Evolutionary conservation across 37 sponge, comb jelly and placozoan species (phyloP).

Genomic region (Axinella damicornis): DNA sequence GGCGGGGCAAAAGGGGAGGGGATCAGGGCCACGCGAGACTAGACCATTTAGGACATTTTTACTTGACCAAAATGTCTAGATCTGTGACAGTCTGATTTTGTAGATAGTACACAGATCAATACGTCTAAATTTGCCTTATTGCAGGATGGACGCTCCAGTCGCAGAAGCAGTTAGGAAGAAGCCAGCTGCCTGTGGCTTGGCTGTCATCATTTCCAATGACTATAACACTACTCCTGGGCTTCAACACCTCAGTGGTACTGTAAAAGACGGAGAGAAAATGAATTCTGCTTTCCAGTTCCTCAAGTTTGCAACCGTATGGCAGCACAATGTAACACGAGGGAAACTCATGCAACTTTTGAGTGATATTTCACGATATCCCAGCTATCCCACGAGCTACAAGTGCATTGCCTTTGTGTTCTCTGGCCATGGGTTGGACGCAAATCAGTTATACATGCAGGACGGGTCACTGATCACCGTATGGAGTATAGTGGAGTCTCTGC

Average conservation of each 20-base stretch:
- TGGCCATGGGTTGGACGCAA: constrained; percentile 36
- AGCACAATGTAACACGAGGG: not conserved
- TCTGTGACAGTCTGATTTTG: too few species aligned
- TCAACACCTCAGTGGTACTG: not conserved
- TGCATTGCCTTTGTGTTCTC: constrained; percentile 30
- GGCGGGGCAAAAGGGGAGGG: too few species aligned
- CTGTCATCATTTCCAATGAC: constrained; percentile 54
- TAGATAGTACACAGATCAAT: too few species aligned
- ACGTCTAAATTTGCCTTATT: too few species aligned
- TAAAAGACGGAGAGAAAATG: constrained; percentile 1
- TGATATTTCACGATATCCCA: not conserved
- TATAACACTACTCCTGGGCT: not conserved
- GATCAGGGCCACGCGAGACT: too few species aligned
- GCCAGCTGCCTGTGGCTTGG: constrained; percentile 4
- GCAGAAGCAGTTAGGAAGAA: not conserved
- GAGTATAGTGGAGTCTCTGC: not conserved
- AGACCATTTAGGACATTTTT: too few species aligned
- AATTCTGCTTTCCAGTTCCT: not conserved
- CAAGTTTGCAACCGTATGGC: not conserved
- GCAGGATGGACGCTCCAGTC: too few species aligned
- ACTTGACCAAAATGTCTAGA: too few species aligned
- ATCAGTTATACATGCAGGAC: constrained; percentile 9
- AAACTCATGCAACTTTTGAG: not conserved
- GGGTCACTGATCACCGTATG: not conserved
- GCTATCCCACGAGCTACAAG: constrained; percentile 15